These are phyloP conservation scores for Sciaenops ocellatus DNA, from an alignment of 2,797 vertebrate species.

Conservation along the genomic window DNA sequence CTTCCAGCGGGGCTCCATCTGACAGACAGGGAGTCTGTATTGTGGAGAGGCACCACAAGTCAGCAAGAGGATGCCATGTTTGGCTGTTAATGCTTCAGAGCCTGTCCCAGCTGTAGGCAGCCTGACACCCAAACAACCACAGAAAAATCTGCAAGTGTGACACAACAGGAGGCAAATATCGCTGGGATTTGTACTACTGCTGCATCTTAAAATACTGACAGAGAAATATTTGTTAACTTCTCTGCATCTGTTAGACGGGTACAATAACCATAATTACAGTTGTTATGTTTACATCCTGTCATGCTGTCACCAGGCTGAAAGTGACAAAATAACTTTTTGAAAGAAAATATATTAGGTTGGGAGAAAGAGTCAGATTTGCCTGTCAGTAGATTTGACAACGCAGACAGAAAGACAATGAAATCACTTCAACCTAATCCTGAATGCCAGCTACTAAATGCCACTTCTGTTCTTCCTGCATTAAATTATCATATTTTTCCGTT, in stretches of 20 bases:
- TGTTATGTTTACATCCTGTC: slow-evolving; percentile 51
- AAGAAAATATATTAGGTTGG: slow-evolving; percentile 29
- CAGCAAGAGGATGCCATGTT: slow-evolving; percentile 25
- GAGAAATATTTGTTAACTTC: slow-evolving; percentile 35
- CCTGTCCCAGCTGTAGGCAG: slow-evolving; percentile 1
- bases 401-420: slow-evolving; percentile 59
- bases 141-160: slow-evolving; percentile 13
- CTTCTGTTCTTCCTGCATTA: slow-evolving; percentile 41
- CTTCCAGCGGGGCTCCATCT: slow-evolving; percentile 42
- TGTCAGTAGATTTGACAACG: slow-evolving; percentile 51
- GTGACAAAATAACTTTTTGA: slow-evolving; percentile 30
- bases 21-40: slow-evolving; percentile 52
- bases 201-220: slow-evolving; percentile 21
- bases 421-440: slow-evolving; percentile 60
- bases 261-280: slow-evolving; percentile 43
- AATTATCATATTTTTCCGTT: slow-evolving; percentile 43
- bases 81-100: slow-evolving; percentile 30
- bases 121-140: slow-evolving; percentile 36
- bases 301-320: slow-evolving; percentile 8
- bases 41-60: background rate
- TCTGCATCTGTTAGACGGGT: slow-evolving; percentile 27
- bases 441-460: slow-evolving; percentile 64
- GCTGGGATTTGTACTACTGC: background rate
- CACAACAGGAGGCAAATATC: slow-evolving; percentile 29
- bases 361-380: slow-evolving; percentile 34